Evolutionary conservation across 2,113 vertebrate genomes (phyloP).

Genomic region (Stomatorhinus ivindoensis): DNA sequence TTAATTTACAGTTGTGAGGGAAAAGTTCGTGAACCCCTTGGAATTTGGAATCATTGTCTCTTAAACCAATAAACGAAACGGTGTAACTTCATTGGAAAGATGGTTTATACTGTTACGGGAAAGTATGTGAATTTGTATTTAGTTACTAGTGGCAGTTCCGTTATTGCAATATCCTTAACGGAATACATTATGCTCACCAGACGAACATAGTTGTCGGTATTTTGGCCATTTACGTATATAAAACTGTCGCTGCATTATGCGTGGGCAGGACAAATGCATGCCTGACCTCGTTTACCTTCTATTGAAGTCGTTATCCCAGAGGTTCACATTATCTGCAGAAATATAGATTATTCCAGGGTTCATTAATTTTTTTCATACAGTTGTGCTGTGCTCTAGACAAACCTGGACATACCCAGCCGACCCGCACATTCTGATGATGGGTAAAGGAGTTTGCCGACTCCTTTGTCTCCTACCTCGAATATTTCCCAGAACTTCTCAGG

Average conservation of each 20-base stretch:
- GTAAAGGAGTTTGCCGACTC: not conserved
- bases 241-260: not conserved
- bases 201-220: not conserved
- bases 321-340: not conserved
- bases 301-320: not conserved
- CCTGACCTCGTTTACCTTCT: not conserved
- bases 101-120: not conserved
- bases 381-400: not conserved
- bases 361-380: not conserved
- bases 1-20: not conserved
- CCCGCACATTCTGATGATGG: not conserved
- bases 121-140: not conserved
- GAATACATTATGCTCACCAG: not conserved
- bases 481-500: constrained; percentile 10
- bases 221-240: not conserved
- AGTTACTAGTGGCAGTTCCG: not conserved
- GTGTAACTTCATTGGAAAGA: not conserved
- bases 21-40: not conserved
- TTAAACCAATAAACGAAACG: not conserved
- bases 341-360: not conserved
- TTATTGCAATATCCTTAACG: not conserved
- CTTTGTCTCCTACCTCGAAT: constrained; percentile 9
- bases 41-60: not conserved
- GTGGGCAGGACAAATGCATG: not conserved
- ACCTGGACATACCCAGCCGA: not conserved